These are phyloP conservation scores for Slavum lentiscoides DNA, from an alignment of 2,888 invertebrate genomes.

Conservation along the genomic window DNA sequence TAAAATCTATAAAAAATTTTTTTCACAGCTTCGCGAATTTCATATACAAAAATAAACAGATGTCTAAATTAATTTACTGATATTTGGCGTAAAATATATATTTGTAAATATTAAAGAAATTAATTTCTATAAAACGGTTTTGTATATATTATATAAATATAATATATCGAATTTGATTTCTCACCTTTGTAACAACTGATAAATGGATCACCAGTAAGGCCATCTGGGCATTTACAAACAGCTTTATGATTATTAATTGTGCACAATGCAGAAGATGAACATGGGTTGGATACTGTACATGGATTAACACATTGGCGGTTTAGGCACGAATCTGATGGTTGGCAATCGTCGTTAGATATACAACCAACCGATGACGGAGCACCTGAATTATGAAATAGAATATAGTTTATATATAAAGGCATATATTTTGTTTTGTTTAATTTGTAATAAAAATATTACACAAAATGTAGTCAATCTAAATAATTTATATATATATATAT, in stretches of 20 bases:
- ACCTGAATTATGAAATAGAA: conserved; percentile 27
- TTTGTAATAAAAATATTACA: neutral
- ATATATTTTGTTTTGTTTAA: neutral
- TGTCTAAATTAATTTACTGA: too few species aligned
- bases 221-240: conserved; percentile 74
- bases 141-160: neutral
- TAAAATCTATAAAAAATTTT: neutral
- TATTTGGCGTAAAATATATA: too few species aligned
- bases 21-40: neutral
- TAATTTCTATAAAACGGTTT: too few species aligned
- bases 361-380: conserved; percentile 64
- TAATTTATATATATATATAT: conserved; percentile 29
- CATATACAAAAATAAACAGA: neutral
- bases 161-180: neutral
- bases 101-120: too few species aligned
- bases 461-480: conserved; percentile 40
- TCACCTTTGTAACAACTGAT: conserved; percentile 70
- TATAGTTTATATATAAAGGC: conserved; percentile 1
- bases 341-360: conserved; percentile 72
- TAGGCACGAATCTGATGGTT: conserved; percentile 71
- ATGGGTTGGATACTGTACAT: conserved; percentile 71
- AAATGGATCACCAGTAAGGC: conserved; percentile 79
- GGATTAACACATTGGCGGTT: conserved; percentile 77
- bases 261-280: conserved; percentile 79
- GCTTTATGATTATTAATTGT: conserved; percentile 76